Conservation (phyloP, 2,888 invertebrate species). For the Melanostoma scalare region DNA sequence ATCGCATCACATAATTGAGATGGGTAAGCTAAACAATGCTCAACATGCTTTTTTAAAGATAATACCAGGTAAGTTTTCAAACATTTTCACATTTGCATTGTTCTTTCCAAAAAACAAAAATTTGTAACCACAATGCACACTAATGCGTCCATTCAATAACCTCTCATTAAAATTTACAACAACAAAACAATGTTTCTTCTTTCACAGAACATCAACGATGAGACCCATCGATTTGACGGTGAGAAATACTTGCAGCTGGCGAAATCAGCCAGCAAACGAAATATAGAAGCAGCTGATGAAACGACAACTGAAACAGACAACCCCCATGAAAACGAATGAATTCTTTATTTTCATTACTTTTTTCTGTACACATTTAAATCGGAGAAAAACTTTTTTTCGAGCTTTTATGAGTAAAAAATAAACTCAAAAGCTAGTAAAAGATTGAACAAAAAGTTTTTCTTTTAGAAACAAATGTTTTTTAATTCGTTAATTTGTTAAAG, state of each 20-base stretch:
- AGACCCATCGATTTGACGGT: conserved; percentile 81
- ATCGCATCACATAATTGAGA: conserved; percentile 41
- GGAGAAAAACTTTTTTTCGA: not conserved
- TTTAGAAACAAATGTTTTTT: too few species aligned
- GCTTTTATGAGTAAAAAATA: conserved; percentile 19
- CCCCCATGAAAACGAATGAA: conserved; percentile 75
- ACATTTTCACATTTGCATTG: conserved; percentile 29
- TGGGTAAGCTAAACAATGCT: conserved; percentile 57
- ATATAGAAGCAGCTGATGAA: conserved; percentile 79
- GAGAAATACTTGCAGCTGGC: conserved; percentile 80
- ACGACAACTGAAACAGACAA: conserved; percentile 77
- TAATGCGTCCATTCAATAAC: conserved; percentile 17
- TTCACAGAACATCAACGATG: conserved; percentile 80
- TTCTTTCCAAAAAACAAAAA: conserved; percentile 19
- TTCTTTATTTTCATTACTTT: conserved; percentile 32
- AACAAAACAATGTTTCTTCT: conserved; percentile 20
- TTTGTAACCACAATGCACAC: conserved; percentile 10
- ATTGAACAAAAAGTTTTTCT: too few species aligned
- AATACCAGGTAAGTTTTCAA: conserved; percentile 57
- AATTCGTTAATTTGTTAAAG: conserved; percentile 28
- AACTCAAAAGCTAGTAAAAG: not conserved
- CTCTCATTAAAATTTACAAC: conserved; percentile 12
- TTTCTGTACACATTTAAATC: conserved; percentile 23
- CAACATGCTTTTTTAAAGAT: conserved; percentile 41
- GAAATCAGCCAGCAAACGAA: conserved; percentile 80